Evolutionary conservation across 2,797 vertebrate species (phyloP), one percentile per base, ranked within the genome.

Genomic region (Chaunax sp.): DNA sequence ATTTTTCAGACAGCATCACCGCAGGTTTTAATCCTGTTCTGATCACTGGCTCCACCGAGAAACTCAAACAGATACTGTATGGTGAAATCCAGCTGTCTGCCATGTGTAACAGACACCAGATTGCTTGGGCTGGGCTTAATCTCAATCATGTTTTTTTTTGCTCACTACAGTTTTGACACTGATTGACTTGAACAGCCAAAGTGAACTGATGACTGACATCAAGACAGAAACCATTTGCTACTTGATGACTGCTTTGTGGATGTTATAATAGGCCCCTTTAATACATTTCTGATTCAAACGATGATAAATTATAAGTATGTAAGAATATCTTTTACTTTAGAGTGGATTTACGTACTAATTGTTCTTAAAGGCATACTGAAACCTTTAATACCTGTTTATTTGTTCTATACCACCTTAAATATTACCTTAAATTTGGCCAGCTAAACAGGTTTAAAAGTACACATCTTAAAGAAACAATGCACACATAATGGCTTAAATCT

Each of bases 21-120:
- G 64, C 40, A 16, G 14, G 19, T 47, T 70, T 58, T 45, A 69
- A 85, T 76, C 50, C 51, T 25, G n/a, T n/a, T 57, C 0, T 41
- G 64, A 67, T 80, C 13, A 40, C 43, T 1, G 13, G n/a, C 55
- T 30, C 7, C 8, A 35, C n/a, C 64, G 55, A 50, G 43, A 72
- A 80, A 67, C 14, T 26, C 33, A 69, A 70, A 71, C 52, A 64
- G 6, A 57, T 25, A 16, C 25, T 1, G 28, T 5, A 40, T 0
- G 11, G 8, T 60, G 18, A 62, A 47, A 65, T 56, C 38, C 4
- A 60, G n/a, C n/a, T 4, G 2, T 11, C 43, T 30, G 33, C 10
- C 2, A 26, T 4, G 3, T 30, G 19, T 37, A 60, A 63, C 37
- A 56, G 30, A 52, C 19, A 15, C 4, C 0, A 1, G 43, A 38